Evolutionary conservation across 2,113 vertebrate genomes (phyloP), one percentile per base, ranked within the genome.

Genomic region (Atlantisia rogersi): DNA sequence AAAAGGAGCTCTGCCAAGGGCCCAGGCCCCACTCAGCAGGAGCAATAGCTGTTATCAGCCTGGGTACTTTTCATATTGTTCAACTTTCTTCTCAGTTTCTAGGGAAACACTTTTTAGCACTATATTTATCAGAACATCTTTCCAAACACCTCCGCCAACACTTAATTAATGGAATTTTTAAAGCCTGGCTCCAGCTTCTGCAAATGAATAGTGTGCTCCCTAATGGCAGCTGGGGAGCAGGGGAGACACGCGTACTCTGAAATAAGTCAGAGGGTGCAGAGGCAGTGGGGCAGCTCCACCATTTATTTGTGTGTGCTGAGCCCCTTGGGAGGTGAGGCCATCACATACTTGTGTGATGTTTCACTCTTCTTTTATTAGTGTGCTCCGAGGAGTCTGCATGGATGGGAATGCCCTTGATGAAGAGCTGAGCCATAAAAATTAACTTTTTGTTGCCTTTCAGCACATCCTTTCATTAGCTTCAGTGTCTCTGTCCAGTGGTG

Each of bases 61-160:
- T 60, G 65, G 50, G 70, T 89, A 31, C 86, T 94, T 91, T 82
- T 88, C 62, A 50, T 93, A 91, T 86, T 71, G 80, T 82, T 97
- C 83, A 91, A 95, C 90, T 95, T 92, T 60, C 87, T 48, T 64
- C 83, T 88, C 94, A 94, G 97, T 96, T 97, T 97, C 97, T 97
- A 97, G 93, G 96, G 95, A 95, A 97, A 97, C 96, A 96, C 85
- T 94, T 94, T 77, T 62, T 60, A 96, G 93, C 81, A 91, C 96
- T 97, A 14, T 96, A 96, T 97, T 95, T 96, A 92, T 95, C 35
- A 3, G 92, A 94, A 87, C 1, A 7, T 93, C 95, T 95, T 97
- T 90, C 93, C 88, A 95, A 97, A 95, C 95, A 96, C 86, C 94
- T 97, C 96, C 76, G 4, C 92, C 95, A 95, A 94, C 95, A 95